These are phyloP conservation scores for Heterotis niloticus DNA, from an alignment of 2,113 vertebrate species.

Conservation along the genomic window DNA sequence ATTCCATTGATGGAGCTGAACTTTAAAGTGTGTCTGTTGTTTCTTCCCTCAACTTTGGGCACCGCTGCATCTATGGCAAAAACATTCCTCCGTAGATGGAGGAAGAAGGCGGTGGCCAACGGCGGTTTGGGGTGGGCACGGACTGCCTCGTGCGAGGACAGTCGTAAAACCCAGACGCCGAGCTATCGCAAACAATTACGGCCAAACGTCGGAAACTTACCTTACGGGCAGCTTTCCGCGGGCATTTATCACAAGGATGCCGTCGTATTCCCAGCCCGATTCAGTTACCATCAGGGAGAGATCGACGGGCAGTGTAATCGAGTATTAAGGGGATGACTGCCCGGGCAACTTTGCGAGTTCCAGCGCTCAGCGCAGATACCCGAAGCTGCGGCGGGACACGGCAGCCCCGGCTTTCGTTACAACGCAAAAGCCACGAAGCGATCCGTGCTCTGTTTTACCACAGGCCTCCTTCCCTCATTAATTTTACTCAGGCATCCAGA, in stretches of 20 bases:
- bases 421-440: slow-evolving; percentile 74
- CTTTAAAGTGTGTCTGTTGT: too few species aligned
- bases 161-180: slow-evolving; percentile 28
- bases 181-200: slow-evolving; percentile 2
- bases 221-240: neutral
- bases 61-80: too few species aligned
- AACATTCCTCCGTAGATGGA: slow-evolving; percentile 37
- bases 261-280: slow-evolving; percentile 53
- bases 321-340: slow-evolving; percentile 45
- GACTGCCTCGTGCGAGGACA: neutral
- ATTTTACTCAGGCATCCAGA: slow-evolving; percentile 98
- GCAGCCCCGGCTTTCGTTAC: slow-evolving; percentile 40
- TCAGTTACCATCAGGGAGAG: slow-evolving; percentile 58
- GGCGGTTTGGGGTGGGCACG: too few species aligned
- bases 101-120: neutral
- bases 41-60: too few species aligned
- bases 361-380: slow-evolving; percentile 38
- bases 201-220: neutral
- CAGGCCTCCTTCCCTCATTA: slow-evolving; percentile 91
- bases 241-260: slow-evolving; percentile 39
- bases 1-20: too few species aligned
- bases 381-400: slow-evolving; percentile 43
- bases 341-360: neutral
- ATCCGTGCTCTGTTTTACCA: slow-evolving; percentile 82
- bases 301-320: slow-evolving; percentile 34